Evolutionary conservation across 1,140 invertebrate species (phyloP), one percentile per base, ranked within the genome.

Genomic region (Pinna nobilis): DNA sequence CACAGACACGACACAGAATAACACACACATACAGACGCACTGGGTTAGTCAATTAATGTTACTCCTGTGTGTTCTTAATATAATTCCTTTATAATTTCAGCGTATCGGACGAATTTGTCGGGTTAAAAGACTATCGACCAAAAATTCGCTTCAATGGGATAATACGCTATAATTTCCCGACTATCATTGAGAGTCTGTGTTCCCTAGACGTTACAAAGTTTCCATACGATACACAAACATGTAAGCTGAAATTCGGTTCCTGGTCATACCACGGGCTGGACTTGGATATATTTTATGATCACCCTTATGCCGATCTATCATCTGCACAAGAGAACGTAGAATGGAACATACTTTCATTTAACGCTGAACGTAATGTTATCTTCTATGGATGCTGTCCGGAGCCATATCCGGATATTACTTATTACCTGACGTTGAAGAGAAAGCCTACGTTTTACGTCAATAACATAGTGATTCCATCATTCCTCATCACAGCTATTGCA

Each of bases 201-300:
- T 95, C 97, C 91, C 97, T 98, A 80, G 95, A 98, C 90, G 86
- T 94, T 44, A 87, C 88, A 18, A 86, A 91, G 13, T 95, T 93
- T 93, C 94, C 94, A 0, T 93, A 92, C 68, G 94, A 95, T 83
- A 88, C 86, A n/a, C 94, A 95, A 81, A 88, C 80, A 0, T 95
- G 94, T 81, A 82, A 79, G 4, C 77, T 95, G 2, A 74, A 69
- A 30, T 74, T 81, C 51, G 77, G 81, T 15, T 80, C 83, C 30
- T 84, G 83, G 83, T 61, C 78, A 2, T 77, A 83, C 78, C 50
- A 81, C 44, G 82, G 75, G 3, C 37, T 68, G 13, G 71, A 84
- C 28, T 82, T 92, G 1, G 89, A 92, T 77, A 84, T 92, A 92
- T 91, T 74, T 86, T 91, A 3, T 80, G 84, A 6, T 91, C 90